Base-by-base conservation (phyloP, 2,797 vertebrate genomes). In the Ambastaia sidthimunki region DNA sequence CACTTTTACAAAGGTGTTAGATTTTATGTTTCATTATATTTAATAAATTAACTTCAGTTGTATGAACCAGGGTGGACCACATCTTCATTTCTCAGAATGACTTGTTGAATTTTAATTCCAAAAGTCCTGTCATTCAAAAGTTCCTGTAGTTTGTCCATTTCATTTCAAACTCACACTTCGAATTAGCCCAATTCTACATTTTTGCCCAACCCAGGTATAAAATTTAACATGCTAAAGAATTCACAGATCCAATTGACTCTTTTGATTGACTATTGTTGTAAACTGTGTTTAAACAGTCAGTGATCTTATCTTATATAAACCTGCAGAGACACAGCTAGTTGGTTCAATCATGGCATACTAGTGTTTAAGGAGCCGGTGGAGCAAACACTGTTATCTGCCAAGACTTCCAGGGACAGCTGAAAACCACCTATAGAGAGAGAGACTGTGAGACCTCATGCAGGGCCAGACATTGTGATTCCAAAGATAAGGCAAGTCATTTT, bases 401-500 rank as follows among this genome's bases (percentile, higher is more conserved):
- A 77, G 63, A 62, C 63, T 77, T 74, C 80, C 74, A 31, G 11
- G 28, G 23, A 54, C 54, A 21, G 54, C 76, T 71, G 59, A 63
- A 80, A 31, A 76, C 66, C 66, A 67, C 52, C 55, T n/a, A 48
- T 55, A 44, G 34, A 44, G 41, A 44, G 37, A 70, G 66, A 73
- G 60, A 74, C 89, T 76, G n/a, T 31, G 54, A 55, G 80, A 86
- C 83, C 81, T 84, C 86, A 82, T 82, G 84, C 79, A 82, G 76
- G 87, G 87, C 88, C 88, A 90, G 86, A 66, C 62, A 87, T 80
- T 82, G 83, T 87, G 85, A 80, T 76, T 85, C 79, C 19, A 34
- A n/a, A 88, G 93, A 93, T 92, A 93, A 92, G 90, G 88, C 91
- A 91, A 86, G 85, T 88, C 87, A 93, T 93, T 93, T 91, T 86